A percentile compares a stretch with the other conserved stretches of the same genome.
Evolutionary conservation across 2,888 invertebrate genomes (phyloP).

Genomic region (Ectemnius cavifrons): DNA sequence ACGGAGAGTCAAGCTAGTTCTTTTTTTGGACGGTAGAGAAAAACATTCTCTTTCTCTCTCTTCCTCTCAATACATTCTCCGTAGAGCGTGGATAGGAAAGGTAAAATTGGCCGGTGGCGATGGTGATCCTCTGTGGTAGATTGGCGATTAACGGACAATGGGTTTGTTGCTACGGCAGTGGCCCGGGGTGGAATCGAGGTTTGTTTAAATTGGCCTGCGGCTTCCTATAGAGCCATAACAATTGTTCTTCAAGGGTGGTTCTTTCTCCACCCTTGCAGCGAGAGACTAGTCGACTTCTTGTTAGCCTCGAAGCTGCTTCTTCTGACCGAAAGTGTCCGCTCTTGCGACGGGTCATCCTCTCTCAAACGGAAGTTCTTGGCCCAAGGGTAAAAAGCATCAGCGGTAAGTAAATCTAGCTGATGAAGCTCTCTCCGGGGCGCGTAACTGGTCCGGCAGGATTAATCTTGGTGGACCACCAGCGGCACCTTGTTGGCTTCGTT

Average conservation of each 20-base stretch:
- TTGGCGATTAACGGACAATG: conserved; percentile 55
- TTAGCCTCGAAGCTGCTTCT: background rate
- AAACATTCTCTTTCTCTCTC: no score
- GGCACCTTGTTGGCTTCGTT: conserved; percentile 30
- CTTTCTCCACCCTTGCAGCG: conserved; percentile 1
- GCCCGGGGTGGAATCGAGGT: conserved; percentile 34
- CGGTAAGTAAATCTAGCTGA: conserved; percentile 43
- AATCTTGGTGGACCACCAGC: conserved; percentile 43
- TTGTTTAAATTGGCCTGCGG: conserved; percentile 39
- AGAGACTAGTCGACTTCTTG: background rate
- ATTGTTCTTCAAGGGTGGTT: conserved; percentile 6
- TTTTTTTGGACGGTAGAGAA: no score
- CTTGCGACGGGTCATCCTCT: background rate
- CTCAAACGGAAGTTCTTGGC: background rate
- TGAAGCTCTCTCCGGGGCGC: conserved; percentile 39
- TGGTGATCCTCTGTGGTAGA: conserved; percentile 30
- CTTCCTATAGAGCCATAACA: conserved; percentile 17
- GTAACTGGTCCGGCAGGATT: conserved; percentile 47
- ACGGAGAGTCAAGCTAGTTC: no score
- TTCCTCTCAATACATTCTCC: no score
- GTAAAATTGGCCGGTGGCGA: conserved; percentile 11
- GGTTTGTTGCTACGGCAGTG: conserved; percentile 51
- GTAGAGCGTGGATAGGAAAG: no score
- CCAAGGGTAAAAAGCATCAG: conserved; percentile 27
- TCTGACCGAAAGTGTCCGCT: background rate